Evolutionary conservation across 2,797 vertebrate species (phyloP), one percentile per base, ranked within the genome.

Genomic region (Clarias pachynema): DNA sequence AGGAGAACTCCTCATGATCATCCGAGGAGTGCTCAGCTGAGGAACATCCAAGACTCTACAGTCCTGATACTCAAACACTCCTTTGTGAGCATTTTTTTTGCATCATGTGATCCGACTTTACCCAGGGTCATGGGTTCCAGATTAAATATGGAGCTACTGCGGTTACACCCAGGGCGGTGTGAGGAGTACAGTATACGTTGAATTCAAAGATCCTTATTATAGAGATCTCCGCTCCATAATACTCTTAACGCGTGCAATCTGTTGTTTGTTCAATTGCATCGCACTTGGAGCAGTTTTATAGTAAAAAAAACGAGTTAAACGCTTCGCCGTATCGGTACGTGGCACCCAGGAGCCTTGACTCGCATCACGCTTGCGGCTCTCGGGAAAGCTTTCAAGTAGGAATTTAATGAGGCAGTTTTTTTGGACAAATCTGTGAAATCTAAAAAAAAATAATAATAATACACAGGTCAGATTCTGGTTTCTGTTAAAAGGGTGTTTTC

Each of bases 61-160:
- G 37, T 29, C 40, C 60, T 65, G 9, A 2, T 65, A 16, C 7
- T 15, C 66, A 57, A 80, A 24, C 9, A 20, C 69, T 86, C 57
- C 66, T 40, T 72, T 72, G 79, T 75, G 82, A 57, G 44, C 10
- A 0, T 49, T 49, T 49, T 53, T 81, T 72, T 90, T 87, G 87
- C 85, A 91, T 90, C 95, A 94, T 94, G 95, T 95, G 95, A 96
- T 93, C 93, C 84, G 89, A 93, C 91, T 92, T 93, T 94, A 93
- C 93, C 92, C 88, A 70, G 90, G 94, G 95, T 96, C 95, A 96
- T 95, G 94, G 92, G 95, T 93, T 95, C 90, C 92, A 95, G 95
- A 95, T 95, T 96, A 95, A 90, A 90, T 85, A 88, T 85, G 89
- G 84, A 91, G 85, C 83, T 9, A 10, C 3, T 9, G 29, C 4